Conservation (phyloP, 2,888 invertebrate species). For the Alcis repandata region DNA sequence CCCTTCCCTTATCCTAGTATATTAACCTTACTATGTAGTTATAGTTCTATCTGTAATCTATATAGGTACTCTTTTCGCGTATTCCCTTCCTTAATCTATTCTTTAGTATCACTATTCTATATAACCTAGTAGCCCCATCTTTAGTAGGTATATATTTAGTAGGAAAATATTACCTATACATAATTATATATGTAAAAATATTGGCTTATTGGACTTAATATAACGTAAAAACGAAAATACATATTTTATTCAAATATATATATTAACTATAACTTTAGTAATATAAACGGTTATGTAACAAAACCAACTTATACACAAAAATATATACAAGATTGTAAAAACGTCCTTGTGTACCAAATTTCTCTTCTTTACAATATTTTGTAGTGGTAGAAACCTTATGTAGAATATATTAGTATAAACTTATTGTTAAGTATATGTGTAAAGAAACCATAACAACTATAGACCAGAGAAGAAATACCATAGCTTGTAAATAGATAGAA, state of each 20-base stretch:
- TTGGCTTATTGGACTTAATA: conserved; percentile 67
- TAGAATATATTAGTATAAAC: conserved; percentile 34
- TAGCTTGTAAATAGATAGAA: conserved; percentile 17
- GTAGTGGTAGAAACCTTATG: conserved; percentile 69
- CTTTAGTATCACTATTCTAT: conserved; percentile 53
- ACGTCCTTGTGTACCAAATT: conserved; percentile 81
- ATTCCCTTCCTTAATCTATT: conserved; percentile 65
- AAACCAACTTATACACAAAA: conserved; percentile 80
- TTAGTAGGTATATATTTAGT: conserved; percentile 53
- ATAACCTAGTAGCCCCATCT: conserved; percentile 64
- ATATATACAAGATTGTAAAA: conserved; percentile 79
- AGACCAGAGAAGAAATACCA: conserved; percentile 21
- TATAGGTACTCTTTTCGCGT: conserved; percentile 68
- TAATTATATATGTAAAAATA: conserved; percentile 57
- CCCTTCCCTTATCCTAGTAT: conserved; percentile 49
- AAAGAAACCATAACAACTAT: conserved; percentile 29
- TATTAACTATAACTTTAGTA: conserved; percentile 81
- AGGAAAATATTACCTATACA: conserved; percentile 43
- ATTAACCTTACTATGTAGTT: conserved; percentile 55
- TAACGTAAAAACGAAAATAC: conserved; percentile 67
- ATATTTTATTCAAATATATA: conserved; percentile 84
- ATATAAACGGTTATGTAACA: conserved; percentile 63
- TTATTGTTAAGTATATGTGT: conserved; percentile 25
- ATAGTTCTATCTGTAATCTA: conserved; percentile 57
- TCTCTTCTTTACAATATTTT: conserved; percentile 85